phyloP scores from a whole-genome alignment of 30 jellyfish, hydroid and myxozoan genomes.

The Phacellophora camtschatica region DNA sequence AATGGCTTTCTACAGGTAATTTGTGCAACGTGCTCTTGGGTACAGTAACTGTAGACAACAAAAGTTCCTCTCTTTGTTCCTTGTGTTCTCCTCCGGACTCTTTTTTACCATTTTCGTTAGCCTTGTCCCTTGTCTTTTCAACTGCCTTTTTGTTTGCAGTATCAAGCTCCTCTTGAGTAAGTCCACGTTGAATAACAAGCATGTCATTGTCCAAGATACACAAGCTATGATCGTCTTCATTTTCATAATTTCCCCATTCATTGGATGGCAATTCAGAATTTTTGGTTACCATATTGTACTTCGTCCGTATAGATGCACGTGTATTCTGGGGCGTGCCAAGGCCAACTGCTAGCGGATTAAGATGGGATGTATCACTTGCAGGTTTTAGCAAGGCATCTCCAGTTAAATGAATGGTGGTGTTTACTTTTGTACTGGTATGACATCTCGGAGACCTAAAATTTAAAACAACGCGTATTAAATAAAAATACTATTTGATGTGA shows the following conservation, averaged over 20 bases:
- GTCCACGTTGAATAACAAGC: not conserved
- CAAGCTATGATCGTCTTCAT: not conserved
- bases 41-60: slow-evolving; percentile 55
- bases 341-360: not conserved
- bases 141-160: too few relatives aligned
- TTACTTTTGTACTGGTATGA: not conserved
- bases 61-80: slow-evolving; percentile 25
- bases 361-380: slow-evolving; percentile 13
- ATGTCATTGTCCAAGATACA: not conserved
- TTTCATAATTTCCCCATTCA: not conserved
- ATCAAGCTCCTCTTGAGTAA: too few relatives aligned
- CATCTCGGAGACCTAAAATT: not conserved
- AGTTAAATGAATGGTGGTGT: not conserved
- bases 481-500: too few relatives aligned
- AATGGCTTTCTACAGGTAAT: slow-evolving; percentile 50
- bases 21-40: slow-evolving; percentile 37
- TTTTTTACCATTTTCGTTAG: not conserved
- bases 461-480: too few relatives aligned
- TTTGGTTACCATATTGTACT: not conserved
- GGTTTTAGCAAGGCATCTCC: not conserved
- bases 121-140: not conserved
- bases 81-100: not conserved
- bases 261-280: not conserved
- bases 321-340: slow-evolving; percentile 52
- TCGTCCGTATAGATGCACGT: slow-evolving; percentile 16